A percentile compares a stretch with the other conserved stretches of the same genome.
phyloP scores from a whole-genome alignment of 2,113 vertebrate species.

The Sceloporus tristichus region DNA sequence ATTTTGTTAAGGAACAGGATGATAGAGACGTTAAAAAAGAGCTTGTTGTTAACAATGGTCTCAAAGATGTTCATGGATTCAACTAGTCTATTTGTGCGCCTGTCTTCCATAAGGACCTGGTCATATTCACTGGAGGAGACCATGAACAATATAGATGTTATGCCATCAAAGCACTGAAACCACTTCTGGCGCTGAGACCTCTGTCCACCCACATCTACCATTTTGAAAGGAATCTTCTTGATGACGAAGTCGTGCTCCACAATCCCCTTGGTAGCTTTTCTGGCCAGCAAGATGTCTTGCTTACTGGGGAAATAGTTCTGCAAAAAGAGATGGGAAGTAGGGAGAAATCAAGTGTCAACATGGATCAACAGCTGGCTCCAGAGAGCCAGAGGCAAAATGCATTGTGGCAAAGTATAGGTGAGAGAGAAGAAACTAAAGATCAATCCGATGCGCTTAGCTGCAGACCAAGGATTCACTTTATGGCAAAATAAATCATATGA shows the following conservation, averaged over 20 bases:
- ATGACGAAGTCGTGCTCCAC: slow-evolving; percentile 97
- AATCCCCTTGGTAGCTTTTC: slow-evolving; percentile 97
- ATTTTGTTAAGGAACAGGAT: slow-evolving; percentile 99
- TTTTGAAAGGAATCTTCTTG: slow-evolving; percentile 98
- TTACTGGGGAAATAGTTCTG: slow-evolving; percentile 94
- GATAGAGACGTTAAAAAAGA: slow-evolving; percentile 96
- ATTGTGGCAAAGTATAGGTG: no score
- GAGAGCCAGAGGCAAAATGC: background rate
- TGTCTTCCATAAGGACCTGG: slow-evolving; percentile 97
- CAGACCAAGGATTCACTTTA: background rate
- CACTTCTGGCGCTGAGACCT: slow-evolving; percentile 97
- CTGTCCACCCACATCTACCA: slow-evolving; percentile 98
- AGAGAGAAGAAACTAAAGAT: background rate
- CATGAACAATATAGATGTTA: slow-evolving; percentile 98
- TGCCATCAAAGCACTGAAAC: slow-evolving; percentile 98
- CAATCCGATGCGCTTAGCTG: background rate
- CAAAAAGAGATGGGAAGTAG: slow-evolving; percentile 32
- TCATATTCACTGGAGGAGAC: slow-evolving; percentile 96
- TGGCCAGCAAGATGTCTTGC: slow-evolving; percentile 94
- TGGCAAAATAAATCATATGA: background rate
- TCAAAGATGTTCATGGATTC: slow-evolving; percentile 99
- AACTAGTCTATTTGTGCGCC: slow-evolving; percentile 93
- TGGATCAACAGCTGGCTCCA: background rate
- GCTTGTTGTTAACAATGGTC: slow-evolving; percentile 99
- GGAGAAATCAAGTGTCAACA: background rate